Conservation (phyloP, 1,140 invertebrate species). For the Aphaenogaster ashmeadi region DNA sequence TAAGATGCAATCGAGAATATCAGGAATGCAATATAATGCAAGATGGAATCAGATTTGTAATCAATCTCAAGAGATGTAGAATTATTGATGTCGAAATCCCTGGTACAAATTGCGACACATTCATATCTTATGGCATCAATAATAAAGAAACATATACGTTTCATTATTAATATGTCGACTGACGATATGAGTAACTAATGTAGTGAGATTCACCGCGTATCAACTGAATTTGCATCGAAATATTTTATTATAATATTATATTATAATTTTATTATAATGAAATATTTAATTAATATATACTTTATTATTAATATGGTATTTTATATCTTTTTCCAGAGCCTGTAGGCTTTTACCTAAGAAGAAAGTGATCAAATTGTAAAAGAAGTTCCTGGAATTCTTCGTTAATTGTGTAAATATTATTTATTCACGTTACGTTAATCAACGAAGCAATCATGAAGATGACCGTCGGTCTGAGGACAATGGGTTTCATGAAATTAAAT, state of each 20-base stretch:
- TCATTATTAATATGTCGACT: background rate
- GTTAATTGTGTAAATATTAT: background rate
- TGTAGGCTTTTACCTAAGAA: background rate
- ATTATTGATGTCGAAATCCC: background rate
- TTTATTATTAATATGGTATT: background rate
- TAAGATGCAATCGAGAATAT: background rate
- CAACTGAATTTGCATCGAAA: background rate
- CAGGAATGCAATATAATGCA: too few relatives aligned
- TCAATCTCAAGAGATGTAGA: background rate
- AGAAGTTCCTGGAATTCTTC: background rate
- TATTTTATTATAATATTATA: background rate
- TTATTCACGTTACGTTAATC: background rate
- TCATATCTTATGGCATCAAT: background rate
- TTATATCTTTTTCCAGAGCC: constrained; percentile 23
- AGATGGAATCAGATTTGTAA: background rate
- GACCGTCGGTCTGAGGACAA: constrained; percentile 70
- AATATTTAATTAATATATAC: background rate
- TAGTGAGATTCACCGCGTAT: background rate
- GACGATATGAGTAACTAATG: background rate
- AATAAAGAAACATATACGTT: background rate
- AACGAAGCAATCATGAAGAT: constrained; percentile 37
- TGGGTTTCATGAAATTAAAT: constrained; percentile 72
- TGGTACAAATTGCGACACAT: background rate
- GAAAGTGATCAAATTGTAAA: background rate
- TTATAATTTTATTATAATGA: background rate